These are phyloP conservation scores for Panurus biarmicus DNA, from an alignment of 2,113 vertebrate species.

Conservation along the genomic window DNA sequence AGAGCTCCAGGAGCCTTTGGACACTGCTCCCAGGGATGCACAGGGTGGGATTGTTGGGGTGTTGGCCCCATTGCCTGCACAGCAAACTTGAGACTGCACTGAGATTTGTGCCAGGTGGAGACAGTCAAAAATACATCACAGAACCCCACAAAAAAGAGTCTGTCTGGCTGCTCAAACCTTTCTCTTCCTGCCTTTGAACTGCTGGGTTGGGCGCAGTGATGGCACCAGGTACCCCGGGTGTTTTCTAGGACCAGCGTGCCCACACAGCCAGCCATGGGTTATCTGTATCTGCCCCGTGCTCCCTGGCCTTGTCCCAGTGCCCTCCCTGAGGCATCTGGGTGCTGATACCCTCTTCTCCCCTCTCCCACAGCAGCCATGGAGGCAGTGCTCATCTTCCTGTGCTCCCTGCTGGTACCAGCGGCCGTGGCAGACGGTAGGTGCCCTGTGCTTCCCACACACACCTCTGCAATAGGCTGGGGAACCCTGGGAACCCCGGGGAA, in stretches of 20 bases:
- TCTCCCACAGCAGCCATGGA: slow-evolving; percentile 84
- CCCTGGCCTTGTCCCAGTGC: not conserved
- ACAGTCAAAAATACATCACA: not conserved
- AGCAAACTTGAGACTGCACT: not conserved
- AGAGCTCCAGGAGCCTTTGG: not conserved
- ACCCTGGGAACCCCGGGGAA: accelerated
- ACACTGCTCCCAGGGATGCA: accelerated
- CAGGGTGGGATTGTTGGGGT: not conserved
- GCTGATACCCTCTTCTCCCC: not conserved
- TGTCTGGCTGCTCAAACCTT: not conserved
- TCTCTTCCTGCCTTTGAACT: not conserved
- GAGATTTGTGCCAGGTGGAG: not conserved
- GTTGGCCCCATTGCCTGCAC: not conserved
- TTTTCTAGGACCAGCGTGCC: not conserved
- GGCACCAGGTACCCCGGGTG: not conserved
- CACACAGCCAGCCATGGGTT: accelerated
- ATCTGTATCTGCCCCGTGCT: accelerated
- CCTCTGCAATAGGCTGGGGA: accelerated
- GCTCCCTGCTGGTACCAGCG: slow-evolving; percentile 79
- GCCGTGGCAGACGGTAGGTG: slow-evolving; percentile 78
- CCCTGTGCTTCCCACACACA: accelerated
- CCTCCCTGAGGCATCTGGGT: not conserved
- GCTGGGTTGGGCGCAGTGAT: accelerated
- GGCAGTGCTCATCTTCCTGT: slow-evolving; percentile 79
- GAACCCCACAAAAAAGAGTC: not conserved